Evolutionary conservation across 2,113 vertebrate genomes (phyloP).

Genomic region (Sinosuthora webbiana): DNA sequence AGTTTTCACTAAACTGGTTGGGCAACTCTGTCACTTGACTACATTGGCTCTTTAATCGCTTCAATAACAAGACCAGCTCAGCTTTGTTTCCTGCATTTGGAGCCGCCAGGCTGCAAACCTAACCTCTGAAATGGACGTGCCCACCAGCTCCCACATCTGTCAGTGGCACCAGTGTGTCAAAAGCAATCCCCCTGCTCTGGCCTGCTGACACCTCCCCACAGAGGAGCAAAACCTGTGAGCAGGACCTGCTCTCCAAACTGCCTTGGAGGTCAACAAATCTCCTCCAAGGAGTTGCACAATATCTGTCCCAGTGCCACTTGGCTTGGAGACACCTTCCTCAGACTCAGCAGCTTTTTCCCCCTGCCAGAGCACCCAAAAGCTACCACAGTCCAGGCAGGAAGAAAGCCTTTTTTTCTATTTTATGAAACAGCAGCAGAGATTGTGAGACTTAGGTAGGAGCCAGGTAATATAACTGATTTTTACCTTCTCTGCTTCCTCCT

Average conservation of each 20-base stretch:
- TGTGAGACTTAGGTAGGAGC: background rate
- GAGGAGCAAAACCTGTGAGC: background rate
- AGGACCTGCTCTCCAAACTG: background rate
- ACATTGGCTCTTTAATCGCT: background rate
- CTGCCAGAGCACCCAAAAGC: background rate
- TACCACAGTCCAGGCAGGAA: background rate
- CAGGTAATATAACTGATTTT: background rate
- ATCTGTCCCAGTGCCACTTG: background rate
- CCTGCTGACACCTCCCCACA: background rate
- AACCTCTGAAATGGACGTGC: background rate
- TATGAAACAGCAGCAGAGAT: background rate
- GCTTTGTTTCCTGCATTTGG: slow-evolving; percentile 18
- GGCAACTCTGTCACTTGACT: slow-evolving; percentile 44
- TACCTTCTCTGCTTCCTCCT: background rate
- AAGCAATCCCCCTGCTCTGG: background rate
- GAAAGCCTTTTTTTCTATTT: background rate
- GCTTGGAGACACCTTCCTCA: background rate
- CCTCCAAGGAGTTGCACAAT: background rate
- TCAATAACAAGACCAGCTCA: background rate
- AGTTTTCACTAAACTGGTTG: slow-evolving; percentile 45
- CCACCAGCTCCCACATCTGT: background rate
- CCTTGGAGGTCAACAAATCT: background rate
- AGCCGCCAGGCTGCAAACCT: background rate
- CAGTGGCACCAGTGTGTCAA: background rate
- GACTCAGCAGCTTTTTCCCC: background rate